Percentiles rank a stretch among this genome's conserved stretches.
Evolutionary conservation across 2,113 vertebrate species (phyloP).

Genomic region (Tenrec ecaudatus): DNA sequence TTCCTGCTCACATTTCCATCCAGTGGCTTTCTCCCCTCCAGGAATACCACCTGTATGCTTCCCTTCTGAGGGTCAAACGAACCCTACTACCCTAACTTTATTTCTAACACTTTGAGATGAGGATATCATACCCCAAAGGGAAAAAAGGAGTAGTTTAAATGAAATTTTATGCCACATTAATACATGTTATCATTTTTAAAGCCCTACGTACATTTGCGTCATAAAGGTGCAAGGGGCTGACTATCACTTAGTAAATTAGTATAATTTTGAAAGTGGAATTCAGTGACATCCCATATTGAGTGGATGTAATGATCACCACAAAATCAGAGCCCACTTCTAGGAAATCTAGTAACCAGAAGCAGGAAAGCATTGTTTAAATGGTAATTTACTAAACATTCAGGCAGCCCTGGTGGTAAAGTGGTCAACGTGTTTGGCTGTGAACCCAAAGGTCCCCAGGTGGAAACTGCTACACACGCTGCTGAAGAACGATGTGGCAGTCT

Average conservation of each 20-base stretch:
- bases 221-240: background rate
- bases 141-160: constrained; percentile 2
- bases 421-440: background rate
- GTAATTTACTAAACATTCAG: background rate
- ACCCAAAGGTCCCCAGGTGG: background rate
- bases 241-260: background rate
- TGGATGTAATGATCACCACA: background rate
- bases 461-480: background rate
- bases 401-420: background rate
- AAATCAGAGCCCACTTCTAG: background rate
- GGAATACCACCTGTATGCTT: background rate
- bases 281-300: background rate
- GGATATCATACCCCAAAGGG: background rate
- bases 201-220: background rate
- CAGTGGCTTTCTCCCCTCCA: background rate
- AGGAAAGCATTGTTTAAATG: background rate
- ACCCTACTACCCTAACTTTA: background rate
- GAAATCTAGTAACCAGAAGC: background rate
- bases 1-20: background rate
- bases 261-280: constrained; percentile 36
- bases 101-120: background rate
- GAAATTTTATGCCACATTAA: background rate
- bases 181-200: constrained; percentile 28
- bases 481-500: background rate
- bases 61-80: background rate